These are phyloP conservation scores for Dryas iulia DNA, from an alignment of 1,140 invertebrate genomes.

Conservation along the genomic window DNA sequence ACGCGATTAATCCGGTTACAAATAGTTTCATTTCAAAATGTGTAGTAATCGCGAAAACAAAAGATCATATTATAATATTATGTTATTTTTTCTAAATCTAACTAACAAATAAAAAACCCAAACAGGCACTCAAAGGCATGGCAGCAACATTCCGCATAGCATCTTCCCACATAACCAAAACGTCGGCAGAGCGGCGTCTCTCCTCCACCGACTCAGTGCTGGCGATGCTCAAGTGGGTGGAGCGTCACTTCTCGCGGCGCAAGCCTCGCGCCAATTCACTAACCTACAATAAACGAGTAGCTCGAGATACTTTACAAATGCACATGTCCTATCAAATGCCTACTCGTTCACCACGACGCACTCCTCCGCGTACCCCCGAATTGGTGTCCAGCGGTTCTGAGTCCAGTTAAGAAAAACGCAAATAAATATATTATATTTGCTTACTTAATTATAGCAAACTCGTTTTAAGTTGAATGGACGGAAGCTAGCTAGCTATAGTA, in stretches of 20 bases:
- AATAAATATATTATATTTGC: too few species aligned
- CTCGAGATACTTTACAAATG: constrained; percentile 84
- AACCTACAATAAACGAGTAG: constrained; percentile 81
- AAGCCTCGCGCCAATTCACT: constrained; percentile 84
- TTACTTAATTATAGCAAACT: too few species aligned
- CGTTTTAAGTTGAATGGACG: too few species aligned
- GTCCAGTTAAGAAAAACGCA: too few species aligned
- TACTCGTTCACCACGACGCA: constrained; percentile 26
- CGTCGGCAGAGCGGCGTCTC: constrained; percentile 90
- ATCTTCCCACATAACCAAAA: constrained; percentile 91
- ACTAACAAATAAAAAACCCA: too few species aligned
- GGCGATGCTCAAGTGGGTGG: constrained; percentile 94
- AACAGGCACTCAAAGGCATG: constrained; percentile 91
- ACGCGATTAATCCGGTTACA: too few species aligned
- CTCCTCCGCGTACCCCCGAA: constrained; percentile 34
- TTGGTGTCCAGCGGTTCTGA: constrained; percentile 34
- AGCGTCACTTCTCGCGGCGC: constrained; percentile 88
- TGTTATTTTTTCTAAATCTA: too few species aligned
- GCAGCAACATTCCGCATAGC: constrained; percentile 94
- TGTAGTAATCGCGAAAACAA: too few species aligned
- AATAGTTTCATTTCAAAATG: too few species aligned
- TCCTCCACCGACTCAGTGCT: constrained; percentile 93
- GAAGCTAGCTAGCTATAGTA: too few species aligned
- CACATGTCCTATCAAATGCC: constrained; percentile 84
- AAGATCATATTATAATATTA: too few species aligned